Percentiles rank a stretch among this genome's conserved stretches.
Conservation (phyloP, 2,113 vertebrate species). For the Callospermophilus lateralis region DNA sequence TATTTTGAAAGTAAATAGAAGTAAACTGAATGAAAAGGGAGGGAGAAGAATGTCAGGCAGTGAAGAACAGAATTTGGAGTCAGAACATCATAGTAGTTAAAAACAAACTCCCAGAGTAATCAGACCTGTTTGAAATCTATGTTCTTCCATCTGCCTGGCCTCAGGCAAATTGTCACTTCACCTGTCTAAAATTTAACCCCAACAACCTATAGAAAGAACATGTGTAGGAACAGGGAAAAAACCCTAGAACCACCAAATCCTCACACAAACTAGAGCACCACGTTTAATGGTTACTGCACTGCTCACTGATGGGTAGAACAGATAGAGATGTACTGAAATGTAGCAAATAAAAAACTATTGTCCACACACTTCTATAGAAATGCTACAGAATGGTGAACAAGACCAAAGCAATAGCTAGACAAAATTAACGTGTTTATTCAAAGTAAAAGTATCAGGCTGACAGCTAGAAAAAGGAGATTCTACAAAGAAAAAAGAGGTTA, state of each 20-base stretch:
- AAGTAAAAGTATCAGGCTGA: background rate
- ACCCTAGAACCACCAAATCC: background rate
- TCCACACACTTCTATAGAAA: background rate
- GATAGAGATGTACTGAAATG: background rate
- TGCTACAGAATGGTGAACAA: background rate
- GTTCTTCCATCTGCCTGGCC: background rate
- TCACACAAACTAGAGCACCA: background rate
- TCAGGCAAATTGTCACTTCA: background rate
- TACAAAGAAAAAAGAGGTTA: background rate
- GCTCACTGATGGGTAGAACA: background rate
- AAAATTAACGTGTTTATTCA: background rate
- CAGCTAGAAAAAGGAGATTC: background rate
- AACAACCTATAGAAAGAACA: background rate
- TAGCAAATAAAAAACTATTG: background rate
- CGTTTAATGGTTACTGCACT: background rate
- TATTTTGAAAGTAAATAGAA: background rate
- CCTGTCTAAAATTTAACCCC: background rate
- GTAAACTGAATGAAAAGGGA: background rate
- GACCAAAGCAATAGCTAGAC: background rate
- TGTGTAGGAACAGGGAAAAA: fast-evolving
- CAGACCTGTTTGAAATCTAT: background rate
- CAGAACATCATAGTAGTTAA: too few relatives aligned
- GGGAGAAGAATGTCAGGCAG: background rate
- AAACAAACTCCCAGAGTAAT: too few relatives aligned
- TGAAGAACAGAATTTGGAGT: background rate